Conservation (phyloP, 2,888 invertebrate species). For the Panzeria rudis region DNA sequence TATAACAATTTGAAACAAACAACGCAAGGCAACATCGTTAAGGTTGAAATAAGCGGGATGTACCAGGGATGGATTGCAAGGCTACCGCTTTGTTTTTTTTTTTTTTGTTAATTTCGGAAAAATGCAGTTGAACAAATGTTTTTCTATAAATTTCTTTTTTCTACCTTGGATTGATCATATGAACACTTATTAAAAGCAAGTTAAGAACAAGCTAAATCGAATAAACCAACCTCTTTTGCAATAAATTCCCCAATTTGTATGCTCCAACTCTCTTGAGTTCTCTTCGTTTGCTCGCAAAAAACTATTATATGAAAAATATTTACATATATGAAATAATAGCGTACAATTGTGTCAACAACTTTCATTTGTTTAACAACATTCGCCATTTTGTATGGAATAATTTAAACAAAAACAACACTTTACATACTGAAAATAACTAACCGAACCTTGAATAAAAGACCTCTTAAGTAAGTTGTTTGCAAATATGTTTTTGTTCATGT, state of each 20-base stretch:
- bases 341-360: conserved; percentile 26
- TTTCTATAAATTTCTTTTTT: too few species aligned
- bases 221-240: not conserved
- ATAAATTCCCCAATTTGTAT: not conserved
- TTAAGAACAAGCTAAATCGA: too few species aligned
- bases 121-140: too few species aligned
- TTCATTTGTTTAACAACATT: conserved; percentile 59
- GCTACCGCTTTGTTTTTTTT: too few species aligned
- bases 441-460: not conserved
- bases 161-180: too few species aligned
- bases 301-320: not conserved
- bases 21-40: too few species aligned
- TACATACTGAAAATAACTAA: not conserved
- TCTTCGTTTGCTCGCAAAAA: conserved; percentile 12
- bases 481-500: not conserved
- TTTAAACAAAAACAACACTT: not conserved
- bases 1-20: too few species aligned
- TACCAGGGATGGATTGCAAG: too few species aligned
- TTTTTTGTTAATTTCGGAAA: too few species aligned
- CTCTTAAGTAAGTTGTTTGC: not conserved
- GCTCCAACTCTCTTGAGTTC: not conserved
- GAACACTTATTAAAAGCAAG: too few species aligned
- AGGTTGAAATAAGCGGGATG: too few species aligned
- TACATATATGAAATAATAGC: not conserved
- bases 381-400: conserved; percentile 48